These are phyloP conservation scores for Lasioglossum morio DNA, from an alignment of 2,888 invertebrate species.

Conservation along the genomic window DNA sequence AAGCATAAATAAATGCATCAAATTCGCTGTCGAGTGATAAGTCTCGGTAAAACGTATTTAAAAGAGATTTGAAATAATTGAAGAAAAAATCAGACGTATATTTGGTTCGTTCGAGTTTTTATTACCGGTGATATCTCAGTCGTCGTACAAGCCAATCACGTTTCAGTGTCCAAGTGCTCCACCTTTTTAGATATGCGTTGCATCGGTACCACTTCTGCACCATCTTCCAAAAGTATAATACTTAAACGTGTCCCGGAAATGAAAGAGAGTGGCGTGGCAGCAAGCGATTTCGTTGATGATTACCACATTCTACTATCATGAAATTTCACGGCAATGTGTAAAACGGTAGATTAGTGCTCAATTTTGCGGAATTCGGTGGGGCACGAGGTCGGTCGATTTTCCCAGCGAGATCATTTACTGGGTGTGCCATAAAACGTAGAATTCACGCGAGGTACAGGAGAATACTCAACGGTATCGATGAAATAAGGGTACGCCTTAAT, in stretches of 20 bases:
- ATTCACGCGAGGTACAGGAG: not conserved
- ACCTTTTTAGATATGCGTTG: not conserved
- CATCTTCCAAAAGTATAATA: not conserved
- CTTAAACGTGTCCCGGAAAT: not conserved
- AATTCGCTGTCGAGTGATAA: too few relatives aligned
- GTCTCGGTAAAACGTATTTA: too few relatives aligned
- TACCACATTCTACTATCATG: not conserved
- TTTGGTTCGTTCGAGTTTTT: not conserved
- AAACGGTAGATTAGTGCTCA: constrained; percentile 17
- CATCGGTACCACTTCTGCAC: not conserved
- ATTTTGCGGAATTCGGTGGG: constrained; percentile 21
- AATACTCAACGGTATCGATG: not conserved
- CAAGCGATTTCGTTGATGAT: constrained; percentile 26
- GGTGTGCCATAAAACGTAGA: not conserved
- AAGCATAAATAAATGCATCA: too few relatives aligned
- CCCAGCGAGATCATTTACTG: not conserved
- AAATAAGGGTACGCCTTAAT: not conserved
- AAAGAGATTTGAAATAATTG: too few relatives aligned
- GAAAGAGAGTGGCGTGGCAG: constrained; percentile 8
- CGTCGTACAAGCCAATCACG: not conserved
- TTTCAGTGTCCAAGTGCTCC: not conserved
- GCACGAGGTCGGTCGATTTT: not conserved
- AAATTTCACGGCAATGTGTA: constrained; percentile 2
- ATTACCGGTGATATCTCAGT: not conserved
- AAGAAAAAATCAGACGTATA: not conserved